phyloP scores from a whole-genome alignment of 2,888 invertebrate genomes.

The Boloria euphrosyne region DNA sequence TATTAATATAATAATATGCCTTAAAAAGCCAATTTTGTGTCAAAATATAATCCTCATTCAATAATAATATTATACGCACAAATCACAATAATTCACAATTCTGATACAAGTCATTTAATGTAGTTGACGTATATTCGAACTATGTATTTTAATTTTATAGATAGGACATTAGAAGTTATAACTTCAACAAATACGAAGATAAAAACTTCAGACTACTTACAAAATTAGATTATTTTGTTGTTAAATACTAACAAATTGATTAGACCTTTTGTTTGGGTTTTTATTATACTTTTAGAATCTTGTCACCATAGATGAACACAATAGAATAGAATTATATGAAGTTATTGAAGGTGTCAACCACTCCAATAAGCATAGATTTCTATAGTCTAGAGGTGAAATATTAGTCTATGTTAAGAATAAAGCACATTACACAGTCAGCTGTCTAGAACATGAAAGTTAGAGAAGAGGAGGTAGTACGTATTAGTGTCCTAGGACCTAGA shows the following conservation, averaged over 20 bases:
- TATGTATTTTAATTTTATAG: conserved; percentile 10
- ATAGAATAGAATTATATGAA: conserved; percentile 3
- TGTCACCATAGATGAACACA: conserved; percentile 12
- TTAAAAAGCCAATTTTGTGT: conserved; percentile 5
- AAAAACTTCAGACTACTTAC: conserved; percentile 14
- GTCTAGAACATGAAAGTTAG: too few species aligned
- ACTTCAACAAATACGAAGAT: background rate
- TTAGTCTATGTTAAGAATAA: too few species aligned
- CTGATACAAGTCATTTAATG: conserved; percentile 10
- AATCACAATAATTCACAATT: too few species aligned
- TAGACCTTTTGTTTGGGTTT: conserved; percentile 33
- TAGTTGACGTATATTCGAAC: conserved; percentile 20
- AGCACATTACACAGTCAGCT: too few species aligned
- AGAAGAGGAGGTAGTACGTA: too few species aligned
- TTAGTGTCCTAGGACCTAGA: too few species aligned
- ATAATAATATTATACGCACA: conserved; percentile 18
- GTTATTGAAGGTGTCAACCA: conserved; percentile 28
- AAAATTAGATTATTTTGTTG: background rate
- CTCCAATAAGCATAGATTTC: background rate
- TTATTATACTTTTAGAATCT: conserved; percentile 22
- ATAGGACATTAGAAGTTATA: background rate
- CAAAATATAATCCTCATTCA: conserved; percentile 3
- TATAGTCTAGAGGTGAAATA: background rate
- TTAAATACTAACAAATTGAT: conserved; percentile 22
- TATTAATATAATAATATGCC: background rate